Percentiles rank a stretch among this genome's conserved stretches.
These are phyloP conservation scores for Pollachius pollachius DNA, from an alignment of 2,113 vertebrate species.

Conservation along the genomic window DNA sequence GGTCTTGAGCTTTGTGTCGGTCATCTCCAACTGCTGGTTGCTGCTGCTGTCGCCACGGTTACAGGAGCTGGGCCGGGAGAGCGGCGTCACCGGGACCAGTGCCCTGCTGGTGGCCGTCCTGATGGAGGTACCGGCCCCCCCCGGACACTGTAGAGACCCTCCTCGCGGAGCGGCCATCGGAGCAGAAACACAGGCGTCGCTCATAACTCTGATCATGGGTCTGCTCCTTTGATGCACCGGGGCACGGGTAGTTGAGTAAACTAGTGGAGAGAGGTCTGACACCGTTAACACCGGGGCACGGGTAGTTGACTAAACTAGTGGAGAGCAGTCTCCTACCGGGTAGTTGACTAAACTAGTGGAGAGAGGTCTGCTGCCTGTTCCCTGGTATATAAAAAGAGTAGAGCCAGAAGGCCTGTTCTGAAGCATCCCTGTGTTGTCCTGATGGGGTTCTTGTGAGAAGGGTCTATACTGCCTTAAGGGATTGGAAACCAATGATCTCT, in stretches of 20 bases:
- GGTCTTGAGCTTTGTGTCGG: constrained; percentile 73
- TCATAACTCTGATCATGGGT: not conserved
- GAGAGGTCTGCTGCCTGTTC: not conserved
- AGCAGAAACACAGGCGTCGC: not conserved
- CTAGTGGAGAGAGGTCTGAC: no score
- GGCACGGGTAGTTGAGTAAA: no score
- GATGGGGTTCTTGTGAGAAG: not conserved
- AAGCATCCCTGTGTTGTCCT: not conserved
- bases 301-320: no score
- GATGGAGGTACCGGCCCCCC: constrained; percentile 63
- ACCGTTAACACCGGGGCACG: no score
- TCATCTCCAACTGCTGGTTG: constrained; percentile 81
- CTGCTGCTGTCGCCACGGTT: constrained; percentile 73
- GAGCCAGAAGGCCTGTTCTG: not conserved
- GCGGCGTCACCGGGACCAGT: constrained; percentile 50
- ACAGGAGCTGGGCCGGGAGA: constrained; percentile 49
- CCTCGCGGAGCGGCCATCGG: no score
- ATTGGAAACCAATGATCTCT: no score
- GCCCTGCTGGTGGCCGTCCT: constrained; percentile 64
- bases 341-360: not conserved
- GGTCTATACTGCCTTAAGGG: no score
- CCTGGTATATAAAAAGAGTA: not conserved
- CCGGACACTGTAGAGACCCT: not conserved
- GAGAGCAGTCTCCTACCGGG: no score
- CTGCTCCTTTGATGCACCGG: not conserved